Conservation (phyloP, 2,888 invertebrate species). For the Erannis defoliaria region DNA sequence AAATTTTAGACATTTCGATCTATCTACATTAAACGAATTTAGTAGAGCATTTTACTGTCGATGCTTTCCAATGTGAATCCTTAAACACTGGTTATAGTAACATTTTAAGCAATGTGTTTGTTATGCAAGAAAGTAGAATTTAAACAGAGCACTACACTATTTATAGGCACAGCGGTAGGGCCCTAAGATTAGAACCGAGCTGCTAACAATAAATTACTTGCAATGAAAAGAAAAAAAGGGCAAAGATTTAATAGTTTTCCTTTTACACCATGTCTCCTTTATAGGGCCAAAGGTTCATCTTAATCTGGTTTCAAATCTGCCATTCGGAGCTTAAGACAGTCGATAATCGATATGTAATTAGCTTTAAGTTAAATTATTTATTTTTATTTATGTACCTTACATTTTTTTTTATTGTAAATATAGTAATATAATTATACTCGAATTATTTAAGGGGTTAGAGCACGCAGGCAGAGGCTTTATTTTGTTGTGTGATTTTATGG, state of each 20-base stretch:
- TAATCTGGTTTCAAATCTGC: conserved; percentile 20
- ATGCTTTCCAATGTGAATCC: conserved; percentile 4
- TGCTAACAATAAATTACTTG: neutral
- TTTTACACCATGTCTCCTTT: conserved; percentile 6
- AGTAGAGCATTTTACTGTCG: conserved; percentile 23
- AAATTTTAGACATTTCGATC: conserved; percentile 1
- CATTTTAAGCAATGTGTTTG: neutral
- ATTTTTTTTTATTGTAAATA: conserved; percentile 24
- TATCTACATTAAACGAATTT: conserved; percentile 27
- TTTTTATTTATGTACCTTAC: conserved; percentile 20
- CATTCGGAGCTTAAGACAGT: conserved; percentile 20
- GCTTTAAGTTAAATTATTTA: conserved; percentile 33
- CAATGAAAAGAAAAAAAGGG: neutral
- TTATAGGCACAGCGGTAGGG: neutral
- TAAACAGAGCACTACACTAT: neutral
- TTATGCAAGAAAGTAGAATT: neutral
- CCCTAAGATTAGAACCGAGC: neutral
- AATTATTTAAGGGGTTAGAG: conserved; percentile 21
- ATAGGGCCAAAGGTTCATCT: conserved; percentile 6
- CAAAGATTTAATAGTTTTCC: neutral
- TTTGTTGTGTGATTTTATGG: conserved; percentile 5
- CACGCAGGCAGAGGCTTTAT: conserved; percentile 3
- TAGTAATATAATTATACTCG: conserved; percentile 5
- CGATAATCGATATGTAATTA: conserved; percentile 21
- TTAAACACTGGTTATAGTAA: neutral